Base-by-base conservation (phyloP, 2,113 vertebrate species). In the Coryphaenoides rupestris region DNA sequence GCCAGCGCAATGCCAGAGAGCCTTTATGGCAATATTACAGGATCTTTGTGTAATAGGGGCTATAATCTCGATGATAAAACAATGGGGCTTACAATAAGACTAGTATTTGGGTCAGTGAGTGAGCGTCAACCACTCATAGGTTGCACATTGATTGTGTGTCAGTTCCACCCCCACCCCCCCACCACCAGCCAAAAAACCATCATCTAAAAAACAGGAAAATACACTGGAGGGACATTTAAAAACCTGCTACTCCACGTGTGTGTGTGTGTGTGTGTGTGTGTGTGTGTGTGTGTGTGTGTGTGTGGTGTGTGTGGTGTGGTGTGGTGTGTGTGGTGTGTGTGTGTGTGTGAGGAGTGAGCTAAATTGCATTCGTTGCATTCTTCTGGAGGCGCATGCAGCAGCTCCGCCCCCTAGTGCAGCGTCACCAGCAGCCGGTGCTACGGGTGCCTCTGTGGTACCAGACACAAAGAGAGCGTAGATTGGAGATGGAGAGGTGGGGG, bases 381-480 rank as follows among this genome's bases (percentile, higher is more conserved):
- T 55, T 26, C 73, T 45, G 58, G 49, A 63, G 52, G 17, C 26
- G 22, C 40, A 26, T 64, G 60, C 52, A 23, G 28, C 40, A 14
- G 23, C 15, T 19, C 65, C 60, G 40, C 40, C 52, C 45, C 19
- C 28, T 6, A 19, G n/a, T 68, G 56, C 68, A 62, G 59, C 66
- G 64, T 59, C 63, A 58, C 23, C 21, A 55, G 60, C 63, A 63
- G 56, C 17, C 46, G 26, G 57, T n/a, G 19, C 7, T 40, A 12
- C 13, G 33, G 4, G 33, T 40, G 33, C 33, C 33, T 40, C 33
- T 12, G 33, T 65, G 62, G 72, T 66, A 79, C 64, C 68, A 81
- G 62, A 83, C 81, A 80, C 77, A 81, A 85, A 81, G 77, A 70
- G 68, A 80, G 58, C 60, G 53, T 66, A 40, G 46, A 66, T 66